These are phyloP conservation scores for Myotis brandtii DNA, from an alignment of 2,113 vertebrate species.

Conservation along the genomic window DNA sequence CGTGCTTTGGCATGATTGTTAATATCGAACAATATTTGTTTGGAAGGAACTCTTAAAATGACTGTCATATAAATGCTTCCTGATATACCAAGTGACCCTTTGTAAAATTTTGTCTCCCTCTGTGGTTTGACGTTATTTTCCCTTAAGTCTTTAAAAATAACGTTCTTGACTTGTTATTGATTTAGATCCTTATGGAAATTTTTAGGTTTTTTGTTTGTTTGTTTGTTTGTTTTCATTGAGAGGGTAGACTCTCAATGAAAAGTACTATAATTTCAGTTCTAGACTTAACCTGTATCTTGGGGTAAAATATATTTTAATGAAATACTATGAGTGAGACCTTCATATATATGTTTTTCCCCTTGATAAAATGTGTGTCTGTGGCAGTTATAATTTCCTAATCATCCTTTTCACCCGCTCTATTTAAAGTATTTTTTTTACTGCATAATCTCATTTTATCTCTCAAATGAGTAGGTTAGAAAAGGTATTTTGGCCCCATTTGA, in stretches of 20 bases:
- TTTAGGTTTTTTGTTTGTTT: background rate
- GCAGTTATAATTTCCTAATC: constrained; percentile 17
- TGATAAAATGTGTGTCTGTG: background rate
- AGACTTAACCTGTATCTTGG: background rate
- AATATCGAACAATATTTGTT: background rate
- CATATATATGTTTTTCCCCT: background rate
- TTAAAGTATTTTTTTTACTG: constrained; percentile 52
- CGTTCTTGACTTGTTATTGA: background rate
- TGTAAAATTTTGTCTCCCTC: background rate
- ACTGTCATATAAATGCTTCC: background rate
- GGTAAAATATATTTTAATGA: background rate
- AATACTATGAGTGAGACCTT: background rate
- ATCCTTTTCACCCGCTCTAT: background rate
- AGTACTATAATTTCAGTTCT: background rate
- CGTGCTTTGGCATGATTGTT: background rate
- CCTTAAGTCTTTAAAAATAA: constrained; percentile 16
- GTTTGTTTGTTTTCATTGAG: background rate
- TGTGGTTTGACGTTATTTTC: background rate
- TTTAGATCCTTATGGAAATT: background rate
- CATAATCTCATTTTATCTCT: constrained; percentile 44
- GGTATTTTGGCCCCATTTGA: background rate
- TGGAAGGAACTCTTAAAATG: constrained; percentile 19
- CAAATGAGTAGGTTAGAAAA: background rate
- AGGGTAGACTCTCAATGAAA: background rate
- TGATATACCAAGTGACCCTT: background rate